Percentiles rank a stretch among this genome's conserved stretches.
These are phyloP conservation scores for Ormyrus thymus DNA, from an alignment of 2,888 invertebrate species.

Conservation along the genomic window DNA sequence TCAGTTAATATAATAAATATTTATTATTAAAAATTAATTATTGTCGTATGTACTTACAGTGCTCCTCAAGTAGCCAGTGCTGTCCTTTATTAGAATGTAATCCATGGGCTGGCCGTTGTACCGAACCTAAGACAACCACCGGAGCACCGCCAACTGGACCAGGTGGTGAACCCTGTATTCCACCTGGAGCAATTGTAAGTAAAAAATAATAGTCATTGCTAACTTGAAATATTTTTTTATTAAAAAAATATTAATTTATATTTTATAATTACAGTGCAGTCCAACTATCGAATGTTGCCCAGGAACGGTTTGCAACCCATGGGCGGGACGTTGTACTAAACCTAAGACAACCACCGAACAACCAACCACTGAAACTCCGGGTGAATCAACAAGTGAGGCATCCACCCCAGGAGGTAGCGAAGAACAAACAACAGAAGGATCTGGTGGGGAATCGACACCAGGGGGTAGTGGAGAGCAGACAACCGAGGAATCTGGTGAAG, in stretches of 20 bases:
- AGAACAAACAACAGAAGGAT: conserved; percentile 26
- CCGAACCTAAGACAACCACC: conserved; percentile 29
- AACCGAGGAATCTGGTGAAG: conserved; percentile 12
- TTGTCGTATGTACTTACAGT: conserved; percentile 8
- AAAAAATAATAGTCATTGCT: not conserved
- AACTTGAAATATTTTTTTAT: too few relatives aligned
- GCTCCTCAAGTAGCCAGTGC: conserved; percentile 10
- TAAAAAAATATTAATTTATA: not conserved
- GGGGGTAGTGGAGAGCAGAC: conserved; percentile 20
- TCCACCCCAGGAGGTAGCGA: conserved; percentile 11
- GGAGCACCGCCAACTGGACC: conserved; percentile 8
- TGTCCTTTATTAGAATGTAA: conserved; percentile 45
- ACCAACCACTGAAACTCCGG: conserved; percentile 13
- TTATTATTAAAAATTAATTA: too few relatives aligned
- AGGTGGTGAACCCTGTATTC: not conserved
- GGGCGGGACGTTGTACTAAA: conserved; percentile 49
- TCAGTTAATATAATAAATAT: too few relatives aligned
- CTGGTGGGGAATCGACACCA: not conserved
- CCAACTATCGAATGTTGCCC: conserved; percentile 33
- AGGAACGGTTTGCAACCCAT: conserved; percentile 44
- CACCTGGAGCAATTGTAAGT: not conserved
- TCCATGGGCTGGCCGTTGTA: conserved; percentile 49
- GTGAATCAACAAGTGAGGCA: conserved; percentile 8
- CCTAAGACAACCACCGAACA: conserved; percentile 20
- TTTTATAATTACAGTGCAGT: conserved; percentile 5